phyloP scores from a whole-genome alignment of 2,888 invertebrate species.

The Epinotia demarniana region DNA sequence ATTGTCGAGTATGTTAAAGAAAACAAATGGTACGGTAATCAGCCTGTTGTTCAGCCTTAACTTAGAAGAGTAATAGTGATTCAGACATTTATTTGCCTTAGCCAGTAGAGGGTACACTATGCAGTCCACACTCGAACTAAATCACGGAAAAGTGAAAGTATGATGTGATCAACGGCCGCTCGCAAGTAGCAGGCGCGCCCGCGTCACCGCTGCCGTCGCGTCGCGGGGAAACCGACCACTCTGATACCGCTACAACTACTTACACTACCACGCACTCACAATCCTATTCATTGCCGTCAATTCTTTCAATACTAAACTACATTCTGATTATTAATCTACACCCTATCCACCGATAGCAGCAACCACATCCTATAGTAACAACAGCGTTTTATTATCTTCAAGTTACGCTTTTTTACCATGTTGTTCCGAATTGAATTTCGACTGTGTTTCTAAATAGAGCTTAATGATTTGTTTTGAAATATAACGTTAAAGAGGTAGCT shows the following conservation, averaged over 20 bases:
- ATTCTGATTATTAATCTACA: too few species aligned
- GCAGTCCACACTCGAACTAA: conserved; percentile 68
- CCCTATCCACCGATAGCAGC: too few species aligned
- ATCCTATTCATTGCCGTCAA: background rate
- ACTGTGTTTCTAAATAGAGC: conserved; percentile 16
- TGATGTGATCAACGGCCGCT: conserved; percentile 69
- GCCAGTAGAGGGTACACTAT: conserved; percentile 7
- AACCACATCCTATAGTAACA: too few species aligned
- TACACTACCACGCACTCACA: background rate
- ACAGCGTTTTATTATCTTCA: too few species aligned
- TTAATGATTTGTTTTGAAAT: conserved; percentile 34
- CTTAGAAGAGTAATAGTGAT: background rate
- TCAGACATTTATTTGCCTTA: background rate
- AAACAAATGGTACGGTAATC: background rate
- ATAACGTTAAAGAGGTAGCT: conserved; percentile 32
- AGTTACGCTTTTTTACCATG: background rate
- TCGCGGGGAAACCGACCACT: conserved; percentile 31
- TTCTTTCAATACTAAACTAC: background rate
- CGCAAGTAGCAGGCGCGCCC: conserved; percentile 51
- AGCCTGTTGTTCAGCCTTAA: background rate
- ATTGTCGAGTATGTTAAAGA: background rate
- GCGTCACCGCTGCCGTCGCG: conserved; percentile 15
- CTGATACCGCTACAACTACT: background rate
- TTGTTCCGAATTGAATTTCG: background rate
- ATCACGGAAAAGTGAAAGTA: conserved; percentile 82